A percentile compares a stretch with the other conserved stretches of the same genome.
Conservation (phyloP, 2,888 invertebrate genomes). For the Tetheella fluctuosa region DNA sequence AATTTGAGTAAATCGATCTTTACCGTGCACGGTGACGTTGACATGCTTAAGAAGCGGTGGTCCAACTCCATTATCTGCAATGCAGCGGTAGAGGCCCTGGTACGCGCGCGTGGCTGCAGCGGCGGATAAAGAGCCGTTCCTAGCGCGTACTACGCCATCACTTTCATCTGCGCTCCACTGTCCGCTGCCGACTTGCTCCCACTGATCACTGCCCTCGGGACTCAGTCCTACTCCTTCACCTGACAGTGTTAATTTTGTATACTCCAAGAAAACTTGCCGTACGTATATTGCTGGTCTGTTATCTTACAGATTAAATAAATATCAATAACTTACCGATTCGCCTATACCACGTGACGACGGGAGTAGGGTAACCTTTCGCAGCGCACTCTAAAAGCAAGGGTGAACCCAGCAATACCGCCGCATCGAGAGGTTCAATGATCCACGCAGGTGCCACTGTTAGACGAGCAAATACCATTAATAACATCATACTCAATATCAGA, state of each 20-base stretch:
- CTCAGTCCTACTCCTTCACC: constrained; percentile 36
- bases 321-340: constrained; percentile 58
- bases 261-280: neutral
- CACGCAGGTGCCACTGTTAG: constrained; percentile 88
- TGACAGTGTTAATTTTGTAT: constrained; percentile 10
- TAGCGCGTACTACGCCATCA: constrained; percentile 28
- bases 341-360: constrained; percentile 86
- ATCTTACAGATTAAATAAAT: neutral
- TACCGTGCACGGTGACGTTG: constrained; percentile 91
- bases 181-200: constrained; percentile 40
- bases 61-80: constrained; percentile 92
- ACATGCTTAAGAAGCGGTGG: constrained; percentile 91
- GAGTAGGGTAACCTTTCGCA: constrained; percentile 89
- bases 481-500: no score
- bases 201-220: constrained; percentile 42
- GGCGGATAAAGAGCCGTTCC: constrained; percentile 85
- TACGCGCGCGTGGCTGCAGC: constrained; percentile 87
- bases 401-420: constrained; percentile 87
- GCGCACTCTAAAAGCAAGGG: constrained; percentile 88
- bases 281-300: neutral
- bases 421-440: constrained; percentile 87
- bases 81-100: constrained; percentile 92
- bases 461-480: neutral
- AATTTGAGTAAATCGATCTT: constrained; percentile 41
- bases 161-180: constrained; percentile 29